Base-by-base conservation (phyloP, 2,888 invertebrate genomes). In the Ashinkailepas kermadecensis region DNA sequence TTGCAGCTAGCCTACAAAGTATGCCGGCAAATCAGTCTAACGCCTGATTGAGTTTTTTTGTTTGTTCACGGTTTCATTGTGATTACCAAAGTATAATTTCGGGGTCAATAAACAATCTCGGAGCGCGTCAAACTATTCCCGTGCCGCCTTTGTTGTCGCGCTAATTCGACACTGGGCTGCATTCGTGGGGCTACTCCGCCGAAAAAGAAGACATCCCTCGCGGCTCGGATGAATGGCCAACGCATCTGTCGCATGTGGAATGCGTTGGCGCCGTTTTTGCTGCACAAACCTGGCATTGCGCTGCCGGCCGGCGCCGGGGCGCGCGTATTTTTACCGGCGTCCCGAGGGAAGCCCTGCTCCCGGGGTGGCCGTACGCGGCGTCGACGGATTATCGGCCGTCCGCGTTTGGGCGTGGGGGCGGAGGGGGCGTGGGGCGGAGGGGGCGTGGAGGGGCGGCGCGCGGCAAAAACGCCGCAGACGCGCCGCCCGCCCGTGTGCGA, bases 291-390 rank as follows among this genome's bases (percentile, higher is more conserved):
- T 70, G 70, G 39, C 39, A 39, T 70, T 39, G 11, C 39, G 62
- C 70, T 12, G 39, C 39, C 70, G 6, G 15, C 39, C 39, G 6
- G 12, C 70, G 23, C 67, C n/a, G 23, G 8, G 62, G 18, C 62
- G 62, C n/a, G 25, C 15, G 70, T 70, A 70, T 70, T 25, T 70
- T 70, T 25, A 70, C 70, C 25, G 39, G 67, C 64, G 65, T 67
- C 25, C 12, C 23, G 65, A 23, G 13, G 65, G 65, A 18, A 9
- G 65, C 10, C 9, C 25, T 39, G 8, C 15, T 67, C 23, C 65
- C 65, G 23, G 10, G 65, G 65, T 67, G 65, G 65, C 23, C 65
- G 65, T 67, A 67, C 23, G 10, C 0, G 2, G 65, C 65, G 23
- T 4, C 39, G 15, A 25, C 7, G 70, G 70, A 70, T 70, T 15